phyloP scores from a whole-genome alignment of 2,797 vertebrate species.

The Gallinago stenura region DNA sequence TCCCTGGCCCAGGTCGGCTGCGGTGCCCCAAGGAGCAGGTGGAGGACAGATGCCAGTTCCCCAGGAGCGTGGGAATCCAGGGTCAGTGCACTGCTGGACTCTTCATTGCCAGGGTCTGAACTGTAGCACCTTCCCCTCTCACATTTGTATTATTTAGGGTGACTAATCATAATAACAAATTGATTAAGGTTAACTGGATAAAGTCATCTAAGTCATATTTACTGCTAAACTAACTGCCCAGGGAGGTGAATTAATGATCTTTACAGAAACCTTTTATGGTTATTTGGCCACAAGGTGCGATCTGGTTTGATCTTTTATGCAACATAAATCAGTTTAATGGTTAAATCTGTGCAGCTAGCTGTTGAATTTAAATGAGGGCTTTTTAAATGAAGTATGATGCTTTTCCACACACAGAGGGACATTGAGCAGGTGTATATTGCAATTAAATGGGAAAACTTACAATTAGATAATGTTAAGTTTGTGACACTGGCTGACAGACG shows the following conservation, averaged over 20 bases:
- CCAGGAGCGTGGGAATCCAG: background rate
- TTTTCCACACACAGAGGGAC: conserved; percentile 55
- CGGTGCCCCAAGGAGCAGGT: background rate
- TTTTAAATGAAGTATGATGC: conserved; percentile 75
- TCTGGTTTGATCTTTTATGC: conserved; percentile 76
- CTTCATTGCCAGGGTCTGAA: background rate
- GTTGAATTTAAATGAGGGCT: conserved; percentile 76
- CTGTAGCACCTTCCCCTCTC: conserved; percentile 17
- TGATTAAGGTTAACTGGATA: conserved; percentile 79
- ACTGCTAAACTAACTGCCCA: conserved; percentile 77
- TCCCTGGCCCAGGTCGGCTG: background rate
- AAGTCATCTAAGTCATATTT: conserved; percentile 75
- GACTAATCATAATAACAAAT: conserved; percentile 76
- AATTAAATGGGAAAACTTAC: conserved; percentile 76
- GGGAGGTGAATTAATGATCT: conserved; percentile 79
- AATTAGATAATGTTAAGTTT: conserved; percentile 76
- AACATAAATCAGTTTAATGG: conserved; percentile 79
- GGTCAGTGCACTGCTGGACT: background rate
- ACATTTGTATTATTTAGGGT: conserved; percentile 63
- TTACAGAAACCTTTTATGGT: conserved; percentile 77
- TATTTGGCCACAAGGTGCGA: conserved; percentile 77
- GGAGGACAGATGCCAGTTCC: background rate
- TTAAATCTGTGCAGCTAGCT: conserved; percentile 75
- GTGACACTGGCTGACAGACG: conserved; percentile 64
- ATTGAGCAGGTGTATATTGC: conserved; percentile 76